Base-by-base conservation (phyloP, 2,797 vertebrate genomes). In the Diglossa cyanea region DNA sequence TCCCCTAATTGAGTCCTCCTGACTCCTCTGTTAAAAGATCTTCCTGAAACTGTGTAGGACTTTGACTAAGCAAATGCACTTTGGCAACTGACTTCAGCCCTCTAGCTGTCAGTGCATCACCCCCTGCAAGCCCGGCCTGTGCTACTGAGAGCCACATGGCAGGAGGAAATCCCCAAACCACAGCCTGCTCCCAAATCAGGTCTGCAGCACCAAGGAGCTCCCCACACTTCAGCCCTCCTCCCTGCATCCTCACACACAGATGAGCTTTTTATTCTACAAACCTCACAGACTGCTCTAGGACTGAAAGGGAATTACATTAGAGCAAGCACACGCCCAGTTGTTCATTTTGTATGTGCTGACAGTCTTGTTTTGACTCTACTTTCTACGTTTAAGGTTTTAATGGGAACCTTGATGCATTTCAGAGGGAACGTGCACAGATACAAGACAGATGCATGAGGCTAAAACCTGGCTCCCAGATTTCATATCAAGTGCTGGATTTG, bases 371-470 rank as follows among this genome's bases (percentile, higher is more conserved):
- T 88, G 90, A 95, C 83, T 88, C 92, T 81, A 17, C 70, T 95
- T 95, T 47, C 70, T 81, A 77, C 4, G 0, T 91, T 96, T 78
- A 91, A 95, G 93, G 95, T 88, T 82, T 86, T 94, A 96, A 97
- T 96, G 82, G 93, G 87, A 94, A 94, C 70, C 79, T 33, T 96
- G 95, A 93, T 88, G 82, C 79, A 96, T 91, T 93, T 96, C 89
- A 94, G 93, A 93, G 62, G 58, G 73, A 94, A 94, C 0, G 2
- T 1, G 13, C 76, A 62, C 3, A 4, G 85, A 93, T 19, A 86
- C 79, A 90, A 91, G 93, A 94, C 54, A 88, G 76, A 96, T 88
- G 90, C 9, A 2, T 10, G 67, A 94, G 48, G 70, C 66, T 95
- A 88, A 95, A 94, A 65, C 82, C 70, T 63, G 50, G 67, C 63